These are phyloP conservation scores for Pseudolycoriella hygida DNA, from an alignment of 2,888 invertebrate genomes.

Conservation along the genomic window DNA sequence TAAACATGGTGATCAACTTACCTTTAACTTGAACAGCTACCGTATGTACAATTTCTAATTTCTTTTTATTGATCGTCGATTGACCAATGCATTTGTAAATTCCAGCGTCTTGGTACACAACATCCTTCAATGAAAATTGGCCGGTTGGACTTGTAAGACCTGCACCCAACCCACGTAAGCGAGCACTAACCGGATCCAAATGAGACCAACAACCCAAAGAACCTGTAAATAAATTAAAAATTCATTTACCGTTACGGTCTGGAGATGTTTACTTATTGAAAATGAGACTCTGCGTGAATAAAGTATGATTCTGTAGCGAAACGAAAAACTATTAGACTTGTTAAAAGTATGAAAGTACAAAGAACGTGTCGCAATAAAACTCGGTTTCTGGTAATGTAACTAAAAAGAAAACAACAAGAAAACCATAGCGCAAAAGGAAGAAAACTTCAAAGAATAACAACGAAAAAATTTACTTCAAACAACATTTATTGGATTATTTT, in stretches of 20 bases:
- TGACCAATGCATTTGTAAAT: slow-evolving; percentile 52
- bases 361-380: no score
- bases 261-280: neutral
- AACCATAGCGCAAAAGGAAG: neutral
- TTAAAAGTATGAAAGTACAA: no score
- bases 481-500: slow-evolving; percentile 1
- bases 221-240: no score
- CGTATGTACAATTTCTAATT: slow-evolving; percentile 35
- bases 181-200: slow-evolving; percentile 32
- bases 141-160: slow-evolving; percentile 36
- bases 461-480: neutral
- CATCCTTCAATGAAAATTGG: slow-evolving; percentile 46
- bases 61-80: slow-evolving; percentile 29
- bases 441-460: neutral
- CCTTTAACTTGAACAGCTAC: slow-evolving; percentile 36
- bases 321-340: no score
- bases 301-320: neutral
- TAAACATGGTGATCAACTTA: no score
- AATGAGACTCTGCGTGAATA: neutral
- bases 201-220: slow-evolving; percentile 47
- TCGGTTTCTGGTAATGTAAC: no score
- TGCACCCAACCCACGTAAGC: slow-evolving; percentile 36
- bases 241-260: neutral
- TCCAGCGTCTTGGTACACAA: slow-evolving; percentile 59
- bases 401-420: no score